Percentiles rank a stretch among this genome's conserved stretches.
Evolutionary conservation across 2,888 invertebrate genomes (phyloP).

Genomic region (Andrena bicolor): DNA sequence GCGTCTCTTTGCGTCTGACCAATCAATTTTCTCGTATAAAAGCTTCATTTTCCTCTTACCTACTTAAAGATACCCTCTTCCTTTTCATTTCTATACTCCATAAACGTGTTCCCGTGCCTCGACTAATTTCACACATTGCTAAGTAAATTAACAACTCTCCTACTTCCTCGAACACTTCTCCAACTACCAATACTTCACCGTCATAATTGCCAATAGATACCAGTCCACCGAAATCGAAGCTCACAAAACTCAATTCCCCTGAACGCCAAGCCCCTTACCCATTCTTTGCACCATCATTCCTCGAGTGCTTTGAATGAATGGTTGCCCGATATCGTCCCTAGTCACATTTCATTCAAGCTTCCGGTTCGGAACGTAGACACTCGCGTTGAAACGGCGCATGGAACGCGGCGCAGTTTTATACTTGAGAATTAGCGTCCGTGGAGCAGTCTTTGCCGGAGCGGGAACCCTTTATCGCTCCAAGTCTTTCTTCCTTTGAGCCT

Average conservation of each 20-base stretch:
- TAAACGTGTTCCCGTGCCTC: too few relatives aligned
- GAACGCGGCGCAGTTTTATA: background rate
- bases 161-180: too few relatives aligned
- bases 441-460: constrained; percentile 3
- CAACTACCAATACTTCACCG: too few relatives aligned
- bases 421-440: constrained; percentile 14
- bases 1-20: constrained; percentile 3
- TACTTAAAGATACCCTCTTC: too few relatives aligned
- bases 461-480: constrained; percentile 21
- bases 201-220: too few relatives aligned
- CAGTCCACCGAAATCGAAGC: too few relatives aligned
- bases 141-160: too few relatives aligned
- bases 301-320: background rate
- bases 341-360: background rate
- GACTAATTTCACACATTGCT: too few relatives aligned
- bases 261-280: too few relatives aligned
- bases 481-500: constrained; percentile 38
- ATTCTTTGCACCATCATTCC: background rate
- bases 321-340: background rate
- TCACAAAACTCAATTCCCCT: too few relatives aligned
- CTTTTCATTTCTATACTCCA: too few relatives aligned
- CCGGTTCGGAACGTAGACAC: background rate
- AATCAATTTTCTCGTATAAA: constrained; percentile 17
- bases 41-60: background rate
- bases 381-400: too few relatives aligned